A percentile compares a stretch with the other conserved stretches of the same genome.
phyloP scores from a whole-genome alignment of 1,140 invertebrate species.

The Drosophila prosaltans region DNA sequence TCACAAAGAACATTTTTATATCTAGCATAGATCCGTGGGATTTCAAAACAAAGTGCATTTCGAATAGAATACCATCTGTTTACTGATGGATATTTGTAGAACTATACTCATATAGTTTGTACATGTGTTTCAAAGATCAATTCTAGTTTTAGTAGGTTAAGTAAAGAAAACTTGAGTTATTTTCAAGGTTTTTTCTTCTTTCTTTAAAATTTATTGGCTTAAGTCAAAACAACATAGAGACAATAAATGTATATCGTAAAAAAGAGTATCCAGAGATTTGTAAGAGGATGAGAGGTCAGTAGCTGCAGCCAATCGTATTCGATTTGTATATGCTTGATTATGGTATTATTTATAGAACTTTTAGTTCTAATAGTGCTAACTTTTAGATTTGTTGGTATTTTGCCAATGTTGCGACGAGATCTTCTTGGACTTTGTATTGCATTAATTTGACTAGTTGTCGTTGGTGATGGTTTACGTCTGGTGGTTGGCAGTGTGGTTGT shows the following conservation, averaged over 20 bases:
- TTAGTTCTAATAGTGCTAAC: neutral
- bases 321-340: conserved; percentile 2
- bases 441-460: neutral
- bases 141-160: neutral
- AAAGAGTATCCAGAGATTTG: neutral
- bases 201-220: neutral
- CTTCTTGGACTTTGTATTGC: neutral
- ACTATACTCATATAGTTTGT: neutral
- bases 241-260: conserved; percentile 8
- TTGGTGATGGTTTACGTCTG: neutral
- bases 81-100: too few relatives aligned
- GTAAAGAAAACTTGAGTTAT: neutral
- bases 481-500: neutral
- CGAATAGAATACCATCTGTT: too few relatives aligned
- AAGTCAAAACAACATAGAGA: neutral
- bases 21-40: too few relatives aligned
- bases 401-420: neutral
- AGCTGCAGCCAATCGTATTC: neutral
- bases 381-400: neutral
- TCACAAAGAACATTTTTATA: too few relatives aligned
- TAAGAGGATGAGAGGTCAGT: neutral
- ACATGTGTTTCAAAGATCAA: neutral
- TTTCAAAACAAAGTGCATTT: too few relatives aligned
- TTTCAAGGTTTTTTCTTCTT: neutral
- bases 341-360: neutral